A percentile compares a stretch with the other conserved stretches of the same genome.
Evolutionary conservation across 2,888 invertebrate genomes (phyloP).

Genomic region (Cybosia mesomella): DNA sequence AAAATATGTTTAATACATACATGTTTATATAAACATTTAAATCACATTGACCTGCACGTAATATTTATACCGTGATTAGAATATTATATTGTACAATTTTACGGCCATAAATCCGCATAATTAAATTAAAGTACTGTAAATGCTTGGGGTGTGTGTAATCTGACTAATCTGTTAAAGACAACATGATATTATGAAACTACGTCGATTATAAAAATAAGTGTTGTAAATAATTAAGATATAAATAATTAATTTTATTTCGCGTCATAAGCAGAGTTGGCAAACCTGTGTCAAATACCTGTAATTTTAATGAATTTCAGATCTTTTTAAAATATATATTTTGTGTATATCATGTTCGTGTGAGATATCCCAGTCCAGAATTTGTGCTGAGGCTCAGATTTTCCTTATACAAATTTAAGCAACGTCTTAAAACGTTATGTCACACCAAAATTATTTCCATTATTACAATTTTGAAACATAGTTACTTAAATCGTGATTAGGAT

Average conservation of each 20-base stretch:
- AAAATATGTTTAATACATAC: background rate
- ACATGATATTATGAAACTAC: slow-evolving; percentile 48
- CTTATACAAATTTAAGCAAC: no score
- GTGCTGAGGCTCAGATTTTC: background rate
- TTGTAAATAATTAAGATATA: slow-evolving; percentile 45
- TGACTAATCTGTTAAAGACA: slow-evolving; percentile 17
- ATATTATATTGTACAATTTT: slow-evolving; percentile 37
- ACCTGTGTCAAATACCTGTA: background rate
- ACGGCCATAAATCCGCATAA: slow-evolving; percentile 45
- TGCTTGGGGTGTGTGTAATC: slow-evolving; percentile 7
- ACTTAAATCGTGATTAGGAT: no score
- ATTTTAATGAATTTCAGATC: background rate
- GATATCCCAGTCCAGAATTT: background rate
- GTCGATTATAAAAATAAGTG: slow-evolving; percentile 47
- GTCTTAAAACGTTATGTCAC: background rate
- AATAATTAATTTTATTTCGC: slow-evolving; percentile 25
- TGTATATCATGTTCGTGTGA: background rate
- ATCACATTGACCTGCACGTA: background rate
- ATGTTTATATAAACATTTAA: background rate
- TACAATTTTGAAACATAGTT: background rate
- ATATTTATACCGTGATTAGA: slow-evolving; percentile 25
- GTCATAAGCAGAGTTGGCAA: background rate
- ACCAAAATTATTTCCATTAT: background rate
- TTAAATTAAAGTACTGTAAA: slow-evolving; percentile 26
- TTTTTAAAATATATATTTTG: slow-evolving; percentile 2